Conservation (phyloP, 2,113 vertebrate genomes). For the Recurvirostra avosetta region DNA sequence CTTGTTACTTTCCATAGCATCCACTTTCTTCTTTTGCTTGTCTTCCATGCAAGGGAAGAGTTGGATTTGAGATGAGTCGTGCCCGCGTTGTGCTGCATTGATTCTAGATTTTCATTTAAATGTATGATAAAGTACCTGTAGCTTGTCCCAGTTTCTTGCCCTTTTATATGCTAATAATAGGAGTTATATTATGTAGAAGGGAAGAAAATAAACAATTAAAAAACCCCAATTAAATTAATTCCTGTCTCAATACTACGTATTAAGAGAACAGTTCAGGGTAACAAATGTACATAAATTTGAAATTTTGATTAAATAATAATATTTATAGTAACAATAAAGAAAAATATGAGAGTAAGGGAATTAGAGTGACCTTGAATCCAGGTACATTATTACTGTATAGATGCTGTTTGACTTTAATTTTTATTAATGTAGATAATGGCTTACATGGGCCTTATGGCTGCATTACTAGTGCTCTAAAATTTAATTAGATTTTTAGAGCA, state of each 20-base stretch:
- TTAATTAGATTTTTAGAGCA: conserved; percentile 81
- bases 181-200: neutral
- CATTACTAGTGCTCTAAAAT: conserved; percentile 74
- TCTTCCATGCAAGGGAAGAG: neutral
- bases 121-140: neutral
- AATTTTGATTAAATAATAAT: conserved; percentile 48
- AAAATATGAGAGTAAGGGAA: conserved; percentile 34
- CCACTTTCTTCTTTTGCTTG: neutral
- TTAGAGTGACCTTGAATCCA: conserved; percentile 70
- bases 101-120: neutral
- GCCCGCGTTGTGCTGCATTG: neutral
- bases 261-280: neutral
- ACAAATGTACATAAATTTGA: neutral
- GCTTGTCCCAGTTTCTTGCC: neutral
- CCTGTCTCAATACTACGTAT: neutral
- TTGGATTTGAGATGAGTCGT: neutral
- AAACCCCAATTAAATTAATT: neutral
- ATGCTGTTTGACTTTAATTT: conserved; percentile 75
- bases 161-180: neutral
- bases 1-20: neutral
- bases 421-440: conserved; percentile 77
- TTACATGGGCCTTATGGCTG: conserved; percentile 75
- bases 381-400: conserved; percentile 50
- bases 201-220: conserved; percentile 11
- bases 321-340: conserved; percentile 37